phyloP scores from a whole-genome alignment of 2,888 invertebrate genomes.

The Epiperipatus broadwayi region DNA sequence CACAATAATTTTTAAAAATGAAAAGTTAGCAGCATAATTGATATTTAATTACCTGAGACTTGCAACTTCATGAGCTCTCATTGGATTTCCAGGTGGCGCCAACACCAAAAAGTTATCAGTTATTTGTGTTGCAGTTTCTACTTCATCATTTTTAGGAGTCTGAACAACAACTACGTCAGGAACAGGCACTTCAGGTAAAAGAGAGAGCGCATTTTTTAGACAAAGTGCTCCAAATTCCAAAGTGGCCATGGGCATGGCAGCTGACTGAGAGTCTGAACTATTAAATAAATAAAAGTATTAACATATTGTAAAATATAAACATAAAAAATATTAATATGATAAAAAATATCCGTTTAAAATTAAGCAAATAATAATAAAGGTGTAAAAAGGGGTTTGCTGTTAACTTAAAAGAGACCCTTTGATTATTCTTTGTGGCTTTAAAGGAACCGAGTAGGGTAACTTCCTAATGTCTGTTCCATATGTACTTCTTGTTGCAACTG shows the following conservation, averaged over 20 bases:
- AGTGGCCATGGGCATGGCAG: constrained; percentile 66
- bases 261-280: constrained; percentile 45
- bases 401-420: too few species aligned
- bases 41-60: constrained; percentile 23
- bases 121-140: constrained; percentile 17
- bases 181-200: constrained; percentile 44
- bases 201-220: constrained; percentile 56
- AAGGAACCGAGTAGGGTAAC: too few species aligned
- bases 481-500: too few species aligned
- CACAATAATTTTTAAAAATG: too few species aligned
- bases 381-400: too few species aligned
- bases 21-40: constrained; percentile 4
- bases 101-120: constrained; percentile 22
- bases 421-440: too few species aligned
- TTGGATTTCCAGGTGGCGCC: constrained; percentile 29
- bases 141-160: constrained; percentile 16
- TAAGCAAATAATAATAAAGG: too few species aligned
- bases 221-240: constrained; percentile 76
- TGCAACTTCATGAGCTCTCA: constrained; percentile 25
- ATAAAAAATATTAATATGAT: background rate
- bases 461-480: too few species aligned
- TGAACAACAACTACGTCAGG: too few species aligned
- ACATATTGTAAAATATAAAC: constrained; percentile 30
- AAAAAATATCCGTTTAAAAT: constrained; percentile 3
- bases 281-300: constrained; percentile 33